Evolutionary conservation across 2,797 vertebrate species (phyloP), one percentile per base, ranked within the genome.

Genomic region (Chaetodon trifasciatus): DNA sequence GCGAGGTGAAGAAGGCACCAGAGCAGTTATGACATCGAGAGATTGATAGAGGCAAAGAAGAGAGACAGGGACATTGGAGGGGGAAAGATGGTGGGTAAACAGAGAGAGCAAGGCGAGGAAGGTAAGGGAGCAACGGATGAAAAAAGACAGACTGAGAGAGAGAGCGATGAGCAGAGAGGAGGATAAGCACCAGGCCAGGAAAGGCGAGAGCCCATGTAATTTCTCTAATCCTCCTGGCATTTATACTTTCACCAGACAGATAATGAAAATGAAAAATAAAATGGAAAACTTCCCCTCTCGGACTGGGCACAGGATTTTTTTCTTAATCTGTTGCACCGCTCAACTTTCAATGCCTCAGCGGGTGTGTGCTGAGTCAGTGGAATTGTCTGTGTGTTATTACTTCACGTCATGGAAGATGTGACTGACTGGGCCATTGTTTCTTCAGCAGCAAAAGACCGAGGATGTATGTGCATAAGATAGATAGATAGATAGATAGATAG

Each of bases 201-300:
- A 86, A 93, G 85, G 92, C 89, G 87, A 92, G 94, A 95, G 93
- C 89, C 93, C 92, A 93, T 96, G 95, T 96, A 91, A 96, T 96
- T 96, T 95, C 94, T 96, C 86, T 96, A 96, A 96, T 96, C 96
- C 95, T 94, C 83, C 85, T 95, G 95, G 94, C 95, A 96, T 96
- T 96, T 96, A 96, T 94, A 95, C 95, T 95, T 95, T 91, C 94
- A 90, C 91, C 81, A 90, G 92, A 90, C 92, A 93, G 95, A 96
- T 96, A 96, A 95, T 95, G 94, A 94, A 96, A 96, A 95, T 94
- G 93, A 93, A 96, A 96, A 96, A 92, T 93, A 94, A 93, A 95
- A 95, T 92, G 90, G 88, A 93, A 94, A 96, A 94, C 87, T 93
- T 94, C 91, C 90, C 70, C 82, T 87, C 84, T 86, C 49, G 56